Evolutionary conservation across 2,113 vertebrate species (phyloP), one percentile per base, ranked within the genome.

Genomic region (Polypterus senegalus): DNA sequence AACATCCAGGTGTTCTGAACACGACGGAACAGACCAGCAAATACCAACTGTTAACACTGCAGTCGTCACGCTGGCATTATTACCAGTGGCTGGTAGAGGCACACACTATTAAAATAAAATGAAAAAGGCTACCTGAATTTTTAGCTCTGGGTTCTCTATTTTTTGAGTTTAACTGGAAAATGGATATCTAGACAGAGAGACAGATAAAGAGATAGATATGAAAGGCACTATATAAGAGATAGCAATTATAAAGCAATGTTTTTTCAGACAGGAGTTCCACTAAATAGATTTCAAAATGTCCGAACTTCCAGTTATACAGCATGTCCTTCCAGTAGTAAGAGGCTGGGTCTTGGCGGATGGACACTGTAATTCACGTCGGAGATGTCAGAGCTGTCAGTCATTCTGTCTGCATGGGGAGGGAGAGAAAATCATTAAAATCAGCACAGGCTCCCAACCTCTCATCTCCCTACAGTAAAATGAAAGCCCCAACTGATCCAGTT

Each of bases 401-500:
- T 67, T 78, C 68, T 71, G 66, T 61, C 67, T 68, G 77, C 76
- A 83, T 77, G 79, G 71, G 72, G 77, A 76, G 78, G 79, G 78
- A 79, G 76, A 79, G 80, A 77, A 84, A 85, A 83, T 83, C 43
- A 65, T 74, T 84, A 82, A 83, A 80, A 27, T 27, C 27, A 27
- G 27, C 27, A 2, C 27, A 27, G 27, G 27, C 27, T 27, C 27
- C 27, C 27, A 27, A 27, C 27, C 27, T 27, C 27, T 27, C 27
- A 27, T 27, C 2, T 27, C 27, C 2, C 27, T 27, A 27, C 27
- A 27, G 27, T 27, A 27, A 27, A 27, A 27, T 27, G 27, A 27
- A 27, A 27, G 27, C 27, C 27, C 27, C 27, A 27, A 27, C 27
- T 27, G 27, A 27, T 27, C 27, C 27, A 27, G 27, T 27, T 27